Evolutionary conservation across 2,113 vertebrate genomes (phyloP), one percentile per base, ranked within the genome.

Genomic region (Pteronura brasiliensis): DNA sequence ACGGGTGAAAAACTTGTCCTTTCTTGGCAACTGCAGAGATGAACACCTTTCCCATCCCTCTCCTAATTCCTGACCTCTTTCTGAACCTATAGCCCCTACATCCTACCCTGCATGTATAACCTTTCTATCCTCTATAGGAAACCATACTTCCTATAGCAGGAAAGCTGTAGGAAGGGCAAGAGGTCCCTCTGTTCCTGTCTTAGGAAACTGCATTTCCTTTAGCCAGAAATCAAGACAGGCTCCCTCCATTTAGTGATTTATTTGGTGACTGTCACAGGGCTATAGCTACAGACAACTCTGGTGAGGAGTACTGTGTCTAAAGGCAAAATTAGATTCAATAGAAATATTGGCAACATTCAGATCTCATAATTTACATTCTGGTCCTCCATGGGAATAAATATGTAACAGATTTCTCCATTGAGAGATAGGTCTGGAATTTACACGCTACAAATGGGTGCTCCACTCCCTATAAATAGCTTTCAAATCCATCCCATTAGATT

Each of bases 81-180:
- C 42, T 94, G 80, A 97, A 84, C 82, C 65, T 36, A 83, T 12
- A 90, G 29, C 21, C 34, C 67, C 72, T 20, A 90, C 84, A 92
- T 93, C 74, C 47, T 95, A 72, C 49, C 21, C 63, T 87, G 31
- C 15, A 57, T 1, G 18, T 6, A 74, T 31, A n/a, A 18, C 21
- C 81, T 82, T 88, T 95, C 85, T 90, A 76, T 90, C 77, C 63
- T 89, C 39, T 76, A 25, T 34, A 93, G 86, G n/a, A 98, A 95
- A 93, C 47, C 23, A 61, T 34, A 61, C 52, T 88, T 85, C 77
- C 87, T 83, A 82, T 1, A 15, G 57, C 71, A 95, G 36, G 71
- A 94, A 79, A 92, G 42, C 44, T 85, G 55, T 42, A 87, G 87
- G 90, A 97, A 96, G 79, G 92, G n/a, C 90, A 95, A 52, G 59